Evolutionary conservation across 1,140 invertebrate species (phyloP).

Genomic region (Drosophila punjabiensis): DNA sequence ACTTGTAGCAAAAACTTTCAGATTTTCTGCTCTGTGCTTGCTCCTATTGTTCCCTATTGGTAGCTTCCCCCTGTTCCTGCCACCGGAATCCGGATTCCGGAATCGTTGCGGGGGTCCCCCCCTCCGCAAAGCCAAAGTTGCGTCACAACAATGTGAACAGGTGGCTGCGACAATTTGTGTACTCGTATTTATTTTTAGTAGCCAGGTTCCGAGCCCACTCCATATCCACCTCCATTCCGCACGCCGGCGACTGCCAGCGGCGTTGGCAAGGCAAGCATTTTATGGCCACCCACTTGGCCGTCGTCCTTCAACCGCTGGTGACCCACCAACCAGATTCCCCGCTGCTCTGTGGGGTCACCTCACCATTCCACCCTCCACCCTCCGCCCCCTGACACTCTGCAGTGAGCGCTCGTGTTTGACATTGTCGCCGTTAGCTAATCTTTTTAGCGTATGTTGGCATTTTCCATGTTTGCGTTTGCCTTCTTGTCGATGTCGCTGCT

Average conservation of each 20-base stretch:
- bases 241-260: slow-evolving; percentile 30
- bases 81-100: slow-evolving; percentile 17
- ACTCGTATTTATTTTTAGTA: slow-evolving; percentile 83
- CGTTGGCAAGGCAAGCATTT: slow-evolving; percentile 57
- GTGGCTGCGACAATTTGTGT: slow-evolving; percentile 82
- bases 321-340: slow-evolving; percentile 44
- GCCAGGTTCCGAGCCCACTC: slow-evolving; percentile 42
- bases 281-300: slow-evolving; percentile 71
- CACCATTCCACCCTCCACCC: slow-evolving; percentile 6
- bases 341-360: slow-evolving; percentile 26
- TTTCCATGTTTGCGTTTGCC: slow-evolving; percentile 79
- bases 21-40: background rate
- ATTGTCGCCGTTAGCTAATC: slow-evolving; percentile 83
- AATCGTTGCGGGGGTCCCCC: background rate
- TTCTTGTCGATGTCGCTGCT: slow-evolving; percentile 60
- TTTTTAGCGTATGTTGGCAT: slow-evolving; percentile 84
- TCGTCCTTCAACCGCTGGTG: slow-evolving; percentile 40
- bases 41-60: slow-evolving; percentile 10
- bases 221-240: slow-evolving; percentile 7
- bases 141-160: slow-evolving; percentile 83
- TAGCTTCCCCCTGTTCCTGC: slow-evolving; percentile 10
- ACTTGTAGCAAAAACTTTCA: background rate
- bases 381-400: slow-evolving; percentile 22
- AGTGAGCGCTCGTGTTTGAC: slow-evolving; percentile 72
- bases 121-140: slow-evolving; percentile 50